Evolutionary conservation across 2,797 vertebrate species (phyloP).

Genomic region (Coregonus sp.): DNA sequence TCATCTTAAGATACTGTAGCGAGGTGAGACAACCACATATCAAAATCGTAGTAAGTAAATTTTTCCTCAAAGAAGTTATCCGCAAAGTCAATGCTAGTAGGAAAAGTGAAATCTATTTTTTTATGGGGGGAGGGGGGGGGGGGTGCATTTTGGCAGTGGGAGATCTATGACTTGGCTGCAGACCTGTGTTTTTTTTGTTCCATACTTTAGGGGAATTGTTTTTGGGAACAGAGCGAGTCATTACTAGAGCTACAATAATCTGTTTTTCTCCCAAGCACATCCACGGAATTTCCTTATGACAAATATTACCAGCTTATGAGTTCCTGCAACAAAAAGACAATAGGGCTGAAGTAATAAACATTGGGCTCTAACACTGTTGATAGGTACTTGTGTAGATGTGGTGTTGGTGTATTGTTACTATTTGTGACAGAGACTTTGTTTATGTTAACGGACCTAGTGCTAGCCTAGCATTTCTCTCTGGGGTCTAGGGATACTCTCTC

Average conservation of each 20-base stretch:
- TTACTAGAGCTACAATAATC: no score
- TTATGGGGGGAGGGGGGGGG: not conserved
- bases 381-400: slow-evolving; percentile 34
- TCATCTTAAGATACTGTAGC: no score
- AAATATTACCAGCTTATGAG: not conserved
- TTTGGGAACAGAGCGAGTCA: not conserved
- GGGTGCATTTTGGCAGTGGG: no score
- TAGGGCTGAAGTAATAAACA: not conserved
- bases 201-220: not conserved
- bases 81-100: no score
- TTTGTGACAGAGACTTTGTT: not conserved
- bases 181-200: slow-evolving; percentile 28
- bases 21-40: no score
- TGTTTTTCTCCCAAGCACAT: no score
- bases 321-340: not conserved
- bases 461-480: not conserved
- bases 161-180: no score
- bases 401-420: slow-evolving; percentile 12
- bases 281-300: not conserved
- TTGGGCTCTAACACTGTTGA: slow-evolving; percentile 10
- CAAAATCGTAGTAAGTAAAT: no score
- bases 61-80: no score
- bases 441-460: not conserved
- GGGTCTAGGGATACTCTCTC: no score
- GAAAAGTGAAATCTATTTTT: no score